These are phyloP conservation scores for Ochotona princeps DNA, from an alignment of 2,113 vertebrate species.

Conservation along the genomic window DNA sequence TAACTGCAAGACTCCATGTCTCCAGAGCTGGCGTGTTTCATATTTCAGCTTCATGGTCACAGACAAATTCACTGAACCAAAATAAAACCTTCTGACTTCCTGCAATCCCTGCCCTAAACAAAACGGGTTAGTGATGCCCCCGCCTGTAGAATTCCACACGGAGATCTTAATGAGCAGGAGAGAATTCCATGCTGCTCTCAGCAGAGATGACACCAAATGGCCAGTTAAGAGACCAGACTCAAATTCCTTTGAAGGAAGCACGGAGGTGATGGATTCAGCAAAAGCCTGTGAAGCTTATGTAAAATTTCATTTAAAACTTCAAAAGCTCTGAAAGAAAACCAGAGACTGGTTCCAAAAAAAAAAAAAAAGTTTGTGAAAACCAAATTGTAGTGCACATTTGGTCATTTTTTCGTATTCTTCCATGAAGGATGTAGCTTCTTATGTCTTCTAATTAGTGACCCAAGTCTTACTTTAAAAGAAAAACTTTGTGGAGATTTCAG, in stretches of 20 bases:
- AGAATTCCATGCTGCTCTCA: slow-evolving; percentile 53
- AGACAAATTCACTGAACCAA: slow-evolving; percentile 82
- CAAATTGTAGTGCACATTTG: background rate
- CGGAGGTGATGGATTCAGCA: slow-evolving; percentile 52
- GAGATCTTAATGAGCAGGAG: slow-evolving; percentile 79
- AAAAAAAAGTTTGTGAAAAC: slow-evolving; percentile 5
- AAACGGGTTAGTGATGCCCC: slow-evolving; percentile 79
- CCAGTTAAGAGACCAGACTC: slow-evolving; percentile 50
- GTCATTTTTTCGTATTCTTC: background rate
- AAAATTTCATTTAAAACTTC: slow-evolving; percentile 44
- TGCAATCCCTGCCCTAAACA: slow-evolving; percentile 67
- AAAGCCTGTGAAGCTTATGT: slow-evolving; percentile 55
- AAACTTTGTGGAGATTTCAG: background rate
- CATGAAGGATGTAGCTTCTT: background rate
- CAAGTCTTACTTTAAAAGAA: slow-evolving; percentile 12
- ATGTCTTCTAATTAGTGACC: slow-evolving; percentile 6
- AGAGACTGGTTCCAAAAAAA: background rate
- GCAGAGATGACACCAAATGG: slow-evolving; percentile 56
- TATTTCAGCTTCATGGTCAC: slow-evolving; percentile 71
- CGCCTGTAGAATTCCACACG: slow-evolving; percentile 83
- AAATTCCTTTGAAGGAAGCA: slow-evolving; percentile 71
- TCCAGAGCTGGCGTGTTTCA: slow-evolving; percentile 79
- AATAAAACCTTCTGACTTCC: slow-evolving; percentile 83
- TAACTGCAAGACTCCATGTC: slow-evolving; percentile 63
- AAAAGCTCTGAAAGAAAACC: slow-evolving; percentile 30